These are phyloP conservation scores for Ceratina calcarata DNA, from an alignment of 1,140 invertebrate genomes.

Conservation along the genomic window DNA sequence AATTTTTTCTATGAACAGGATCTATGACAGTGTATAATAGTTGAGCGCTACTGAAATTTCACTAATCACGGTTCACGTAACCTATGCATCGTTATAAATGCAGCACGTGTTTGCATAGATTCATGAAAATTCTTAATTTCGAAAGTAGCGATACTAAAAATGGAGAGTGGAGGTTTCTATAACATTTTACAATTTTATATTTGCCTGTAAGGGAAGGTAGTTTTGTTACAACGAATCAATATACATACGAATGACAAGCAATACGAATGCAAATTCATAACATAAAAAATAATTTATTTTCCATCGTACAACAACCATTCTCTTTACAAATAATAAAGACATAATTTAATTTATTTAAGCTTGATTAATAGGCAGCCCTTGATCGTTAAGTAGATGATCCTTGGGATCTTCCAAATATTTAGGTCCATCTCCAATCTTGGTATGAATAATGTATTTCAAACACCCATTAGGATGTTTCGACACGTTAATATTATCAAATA, in stretches of 20 bases:
- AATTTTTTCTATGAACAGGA: too few species aligned
- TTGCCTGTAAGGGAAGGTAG: too few species aligned
- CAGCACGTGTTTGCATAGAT: neutral
- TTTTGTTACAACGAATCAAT: too few species aligned
- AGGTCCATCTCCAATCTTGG: slow-evolving; percentile 88
- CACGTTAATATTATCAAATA: slow-evolving; percentile 76
- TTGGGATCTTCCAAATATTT: slow-evolving; percentile 77
- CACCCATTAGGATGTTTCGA: slow-evolving; percentile 79
- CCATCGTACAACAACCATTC: neutral
- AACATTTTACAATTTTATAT: too few species aligned
- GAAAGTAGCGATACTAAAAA: too few species aligned
- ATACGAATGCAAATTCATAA: neutral
- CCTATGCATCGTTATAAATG: neutral
- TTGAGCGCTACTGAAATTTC: neutral
- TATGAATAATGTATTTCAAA: slow-evolving; percentile 92
- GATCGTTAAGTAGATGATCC: slow-evolving; percentile 81
- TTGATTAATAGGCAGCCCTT: slow-evolving; percentile 62
- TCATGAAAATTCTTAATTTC: too few species aligned
- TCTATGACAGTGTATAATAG: neutral
- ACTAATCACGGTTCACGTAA: neutral
- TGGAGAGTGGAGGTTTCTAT: too few species aligned
- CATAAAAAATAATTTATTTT: neutral
- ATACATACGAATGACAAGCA: neutral
- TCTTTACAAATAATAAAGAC: neutral
- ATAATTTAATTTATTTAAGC: neutral